Evolutionary conservation across 2,888 invertebrate species (phyloP), one percentile per base, ranked within the genome.

Genomic region (Stomorhina lunata): DNA sequence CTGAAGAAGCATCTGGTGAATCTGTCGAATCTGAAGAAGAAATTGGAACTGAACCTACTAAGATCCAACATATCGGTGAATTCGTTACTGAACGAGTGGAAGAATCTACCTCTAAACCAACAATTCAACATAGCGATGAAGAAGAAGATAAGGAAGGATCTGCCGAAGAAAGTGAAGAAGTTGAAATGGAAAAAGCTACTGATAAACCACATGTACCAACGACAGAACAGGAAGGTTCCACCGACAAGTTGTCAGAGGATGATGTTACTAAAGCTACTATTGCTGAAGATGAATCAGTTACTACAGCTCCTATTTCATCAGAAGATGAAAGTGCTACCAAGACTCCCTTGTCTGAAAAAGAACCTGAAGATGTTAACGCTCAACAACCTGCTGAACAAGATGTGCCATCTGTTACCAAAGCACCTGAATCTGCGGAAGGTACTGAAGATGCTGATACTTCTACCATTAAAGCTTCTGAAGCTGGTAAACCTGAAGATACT

Each of bases 21-120:
- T 88, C 89, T 7, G 83, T 84, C 1, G 88, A 89, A 68, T 88
- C 89, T 0, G 88, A 86, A 75, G 89, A 89, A 82, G 90, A 88
- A 59, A 71, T 55, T 4, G 77, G 71, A 80, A 85, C 40, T 9
- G 75, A 84, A 6, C 77, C 80, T 29, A 80, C 15, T 25, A 76
- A 84, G 29, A 79, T 85, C 22, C 84, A 85, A 69, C 84, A 85
- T 22, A 61, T 84, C 29, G 83, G 76, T 0, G 84, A 86, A 37
- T 84, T 85, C 57, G 84, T 85, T 32, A 87, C 87, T 4, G 85
- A 87, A 37, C 82, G 83, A 10, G 45, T 65, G 15, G 84, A 86
- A 20, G 85, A 85, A 0, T 20, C 65, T 25, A 80, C 82, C 15
- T 75, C 79, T 29, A 72, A 66, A 43, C 63, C 65, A 10, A 7